Conservation (phyloP, 2,797 vertebrate genomes). For the Gymnopithys bicolor region DNA sequence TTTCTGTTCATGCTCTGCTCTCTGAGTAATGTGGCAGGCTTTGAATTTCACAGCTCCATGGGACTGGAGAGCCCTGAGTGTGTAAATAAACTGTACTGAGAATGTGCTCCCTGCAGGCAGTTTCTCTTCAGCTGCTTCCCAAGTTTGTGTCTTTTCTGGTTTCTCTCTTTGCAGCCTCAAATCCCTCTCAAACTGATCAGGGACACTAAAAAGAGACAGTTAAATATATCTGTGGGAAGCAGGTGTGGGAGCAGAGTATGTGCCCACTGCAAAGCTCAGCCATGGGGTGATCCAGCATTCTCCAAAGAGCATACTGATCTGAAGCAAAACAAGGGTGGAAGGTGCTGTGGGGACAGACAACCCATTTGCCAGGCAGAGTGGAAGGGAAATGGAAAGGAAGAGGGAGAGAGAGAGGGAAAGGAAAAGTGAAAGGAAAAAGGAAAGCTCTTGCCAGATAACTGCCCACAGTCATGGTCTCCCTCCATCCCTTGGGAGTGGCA, state of each 20-base stretch:
- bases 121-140: slow-evolving; percentile 6
- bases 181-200: not conserved
- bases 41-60: slow-evolving; percentile 1
- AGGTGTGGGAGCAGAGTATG: not conserved
- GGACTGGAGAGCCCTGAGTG: slow-evolving; percentile 38
- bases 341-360: not conserved
- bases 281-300: rapidly evolving
- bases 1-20: not conserved
- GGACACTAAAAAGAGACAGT: not conserved
- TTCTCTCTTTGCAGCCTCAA: not conserved
- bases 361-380: not conserved
- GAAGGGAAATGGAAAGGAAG: not conserved
- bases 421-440: not conserved
- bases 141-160: not conserved
- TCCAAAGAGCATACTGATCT: not conserved
- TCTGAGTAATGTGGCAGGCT: not conserved
- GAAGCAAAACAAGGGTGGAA: not conserved
- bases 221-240: not conserved
- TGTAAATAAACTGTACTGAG: not conserved
- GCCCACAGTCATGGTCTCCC: not conserved
- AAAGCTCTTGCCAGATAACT: not conserved
- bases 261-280: not conserved
- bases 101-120: not conserved
- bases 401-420: not conserved
- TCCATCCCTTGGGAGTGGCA: not conserved